These are phyloP conservation scores for Drosophila erecta DNA, from an alignment of 1,140 invertebrate species.

Conservation along the genomic window DNA sequence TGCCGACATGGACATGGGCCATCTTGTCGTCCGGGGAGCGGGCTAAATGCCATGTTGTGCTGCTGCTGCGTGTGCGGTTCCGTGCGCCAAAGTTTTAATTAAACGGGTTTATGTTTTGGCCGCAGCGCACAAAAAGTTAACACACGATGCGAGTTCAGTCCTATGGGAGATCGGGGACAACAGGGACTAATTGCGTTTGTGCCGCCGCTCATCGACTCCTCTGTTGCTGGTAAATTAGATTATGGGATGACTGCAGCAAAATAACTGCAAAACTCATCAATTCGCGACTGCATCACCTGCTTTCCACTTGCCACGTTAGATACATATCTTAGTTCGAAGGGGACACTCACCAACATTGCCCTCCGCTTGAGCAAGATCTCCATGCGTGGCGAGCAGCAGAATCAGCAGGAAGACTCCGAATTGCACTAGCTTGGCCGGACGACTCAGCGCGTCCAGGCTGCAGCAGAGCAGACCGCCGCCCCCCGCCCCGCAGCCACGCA, in stretches of 20 bases:
- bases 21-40: conserved; percentile 26
- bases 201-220: neutral
- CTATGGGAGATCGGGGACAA: conserved; percentile 6
- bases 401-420: conserved; percentile 60
- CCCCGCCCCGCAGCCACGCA: conserved; percentile 22
- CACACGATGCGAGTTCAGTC: conserved; percentile 10
- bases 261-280: too few relatives aligned
- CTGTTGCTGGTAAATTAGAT: neutral
- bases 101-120: conserved; percentile 75
- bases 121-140: conserved; percentile 44
- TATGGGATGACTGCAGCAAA: neutral
- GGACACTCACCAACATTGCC: conserved; percentile 80
- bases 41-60: conserved; percentile 25
- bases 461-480: conserved; percentile 52
- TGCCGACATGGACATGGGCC: conserved; percentile 10
- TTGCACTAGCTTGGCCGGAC: conserved; percentile 57
- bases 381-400: conserved; percentile 63
- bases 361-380: conserved; percentile 72
- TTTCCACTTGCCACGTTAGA: neutral
- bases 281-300: neutral
- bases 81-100: conserved; percentile 72
- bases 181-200: neutral
- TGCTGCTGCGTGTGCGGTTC: conserved; percentile 36
- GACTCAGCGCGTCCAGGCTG: conserved; percentile 56
- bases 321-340: too few relatives aligned